A percentile compares a stretch with the other conserved stretches of the same genome.
Evolutionary conservation across 2,113 vertebrate species (phyloP).

Genomic region (Ictalurus furcatus): DNA sequence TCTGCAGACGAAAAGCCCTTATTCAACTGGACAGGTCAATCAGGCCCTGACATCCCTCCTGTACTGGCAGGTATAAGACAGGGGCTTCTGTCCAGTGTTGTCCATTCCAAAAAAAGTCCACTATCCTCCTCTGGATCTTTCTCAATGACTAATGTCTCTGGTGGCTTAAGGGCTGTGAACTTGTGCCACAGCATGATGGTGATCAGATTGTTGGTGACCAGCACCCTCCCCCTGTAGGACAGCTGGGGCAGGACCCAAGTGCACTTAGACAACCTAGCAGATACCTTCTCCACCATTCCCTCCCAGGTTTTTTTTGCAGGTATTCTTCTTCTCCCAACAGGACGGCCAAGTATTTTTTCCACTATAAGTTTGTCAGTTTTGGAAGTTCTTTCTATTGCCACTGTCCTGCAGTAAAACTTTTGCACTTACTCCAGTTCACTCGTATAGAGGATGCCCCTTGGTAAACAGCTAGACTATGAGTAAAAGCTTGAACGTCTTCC

Average conservation of each 20-base stretch:
- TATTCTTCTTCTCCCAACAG: too few relatives aligned
- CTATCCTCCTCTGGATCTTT: not conserved
- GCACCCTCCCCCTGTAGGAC: not conserved
- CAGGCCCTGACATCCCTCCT: too few relatives aligned
- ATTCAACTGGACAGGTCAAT: not conserved
- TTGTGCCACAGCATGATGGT: slow-evolving; percentile 1
- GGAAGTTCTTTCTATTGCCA: too few relatives aligned
- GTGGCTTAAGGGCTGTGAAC: not conserved
- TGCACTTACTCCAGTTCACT: too few relatives aligned
- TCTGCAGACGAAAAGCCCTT: too few relatives aligned
- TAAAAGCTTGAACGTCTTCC: too few relatives aligned
- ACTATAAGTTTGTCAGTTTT: too few relatives aligned
- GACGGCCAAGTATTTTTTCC: too few relatives aligned
- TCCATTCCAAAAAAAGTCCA: not conserved
- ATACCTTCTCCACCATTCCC: not conserved
- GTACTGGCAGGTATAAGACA: not conserved
- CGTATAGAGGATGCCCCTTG: too few relatives aligned
- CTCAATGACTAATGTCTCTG: not conserved
- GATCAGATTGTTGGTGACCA: not conserved
- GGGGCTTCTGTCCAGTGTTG: not conserved
- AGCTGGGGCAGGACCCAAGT: not conserved
- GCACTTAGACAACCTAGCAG: not conserved
- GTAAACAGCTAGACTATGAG: too few relatives aligned
- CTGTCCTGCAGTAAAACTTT: too few relatives aligned
- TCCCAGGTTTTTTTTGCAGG: not conserved